Base-by-base conservation (phyloP, 2,888 invertebrate genomes). In the Philereme vetulata region DNA sequence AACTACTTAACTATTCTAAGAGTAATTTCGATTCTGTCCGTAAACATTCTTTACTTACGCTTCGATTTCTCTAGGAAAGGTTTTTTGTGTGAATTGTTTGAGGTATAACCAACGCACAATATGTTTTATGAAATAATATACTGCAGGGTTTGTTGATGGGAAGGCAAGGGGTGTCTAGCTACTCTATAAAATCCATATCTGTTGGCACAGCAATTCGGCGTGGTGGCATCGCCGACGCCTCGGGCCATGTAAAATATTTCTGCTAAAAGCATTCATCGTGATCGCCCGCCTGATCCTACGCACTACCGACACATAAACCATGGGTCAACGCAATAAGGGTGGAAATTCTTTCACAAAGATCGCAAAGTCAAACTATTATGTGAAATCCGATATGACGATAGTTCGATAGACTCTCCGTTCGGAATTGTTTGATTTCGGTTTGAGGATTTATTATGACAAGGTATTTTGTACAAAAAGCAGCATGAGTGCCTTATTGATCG, bases 161-260 rank as follows among this genome's bases (percentile, higher is more conserved):
- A 49, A 11, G 21, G 35, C 21, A 4, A 21, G 62, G 61, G 64
- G 62, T 64, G 54, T 71, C 60, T 74, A 77, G 56, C 85, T 68
- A 60, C 86, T 86, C 83, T 71, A 71, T 72, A 68, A 71, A 70
- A 76, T 85, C 77, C 80, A 66, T 74, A 82, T 78, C 78, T 87
- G 88, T 90, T 90, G 90, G 90, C 90, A 90, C 88, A 85, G 82
- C 87, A 86, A 87, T 89, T 88, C 89, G 78, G 85, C 79, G 79
- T 76, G 73, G 83, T 81, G 81, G 86, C 84, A 81, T 79, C 80
- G 82, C 78, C 80, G 80, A 58, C 77, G 89, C 91, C 87, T 78
- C 82, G 71, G 88, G 92, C 90, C 74, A 87, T 90, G 91, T 90
- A 90, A 91, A 92, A 92, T 92, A 92, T 92, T 92, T 91, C 92